Conservation (phyloP, 2,797 vertebrate species). For the Schizopygopsis malacanthus region DNA sequence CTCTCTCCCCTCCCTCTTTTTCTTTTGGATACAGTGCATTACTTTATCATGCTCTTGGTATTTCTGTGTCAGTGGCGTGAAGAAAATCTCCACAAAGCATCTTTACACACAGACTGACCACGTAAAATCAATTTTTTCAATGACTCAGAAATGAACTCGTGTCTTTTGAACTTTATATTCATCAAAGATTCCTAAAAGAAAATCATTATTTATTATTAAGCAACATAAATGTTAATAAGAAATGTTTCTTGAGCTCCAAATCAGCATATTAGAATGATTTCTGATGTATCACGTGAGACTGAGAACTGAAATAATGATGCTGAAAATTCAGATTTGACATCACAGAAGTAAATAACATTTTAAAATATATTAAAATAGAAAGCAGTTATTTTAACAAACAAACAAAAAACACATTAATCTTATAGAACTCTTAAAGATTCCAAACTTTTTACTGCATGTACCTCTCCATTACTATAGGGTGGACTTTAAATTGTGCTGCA, state of each 20-base stretch:
- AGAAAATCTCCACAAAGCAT: constrained; percentile 70
- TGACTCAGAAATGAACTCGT: neutral
- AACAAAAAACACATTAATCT: too few species aligned
- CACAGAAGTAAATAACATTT: neutral
- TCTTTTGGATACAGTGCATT: constrained; percentile 58
- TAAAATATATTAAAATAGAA: neutral
- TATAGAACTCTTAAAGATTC: neutral
- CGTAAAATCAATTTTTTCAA: constrained; percentile 6
- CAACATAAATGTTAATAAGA: neutral
- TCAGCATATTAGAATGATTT: neutral
- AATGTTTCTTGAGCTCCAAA: neutral
- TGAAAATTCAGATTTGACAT: neutral
- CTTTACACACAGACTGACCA: constrained; percentile 25
- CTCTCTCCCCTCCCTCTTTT: constrained; percentile 47
- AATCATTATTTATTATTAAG: neutral
- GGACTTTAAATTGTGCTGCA: constrained; percentile 61
- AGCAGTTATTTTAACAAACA: neutral
- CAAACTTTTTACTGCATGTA: neutral
- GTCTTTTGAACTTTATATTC: neutral
- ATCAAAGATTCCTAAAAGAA: neutral
- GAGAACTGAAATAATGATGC: neutral
- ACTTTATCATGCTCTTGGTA: constrained; percentile 67
- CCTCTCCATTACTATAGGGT: constrained; percentile 35
- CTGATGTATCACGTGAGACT: neutral
- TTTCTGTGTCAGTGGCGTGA: constrained; percentile 77